phyloP scores from a whole-genome alignment of 2,797 vertebrate species.

The Centroberyx gerrardi region DNA sequence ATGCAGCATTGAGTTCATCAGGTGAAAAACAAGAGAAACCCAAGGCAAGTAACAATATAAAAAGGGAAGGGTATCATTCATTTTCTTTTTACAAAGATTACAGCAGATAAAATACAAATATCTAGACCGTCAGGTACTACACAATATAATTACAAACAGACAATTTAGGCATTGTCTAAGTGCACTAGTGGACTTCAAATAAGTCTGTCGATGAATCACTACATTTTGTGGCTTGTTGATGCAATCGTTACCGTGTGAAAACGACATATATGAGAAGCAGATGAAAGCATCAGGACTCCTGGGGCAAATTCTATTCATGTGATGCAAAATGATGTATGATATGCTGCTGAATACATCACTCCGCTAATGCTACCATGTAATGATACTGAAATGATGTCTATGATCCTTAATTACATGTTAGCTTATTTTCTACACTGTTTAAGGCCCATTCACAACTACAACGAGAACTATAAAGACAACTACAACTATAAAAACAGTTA shows the following conservation, averaged over 20 bases:
- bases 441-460: too few species aligned
- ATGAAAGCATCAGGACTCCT: slow-evolving; percentile 4
- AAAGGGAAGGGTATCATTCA: slow-evolving; percentile 59
- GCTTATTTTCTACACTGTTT: slow-evolving; percentile 8
- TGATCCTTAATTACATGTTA: background rate
- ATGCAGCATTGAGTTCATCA: slow-evolving; percentile 39
- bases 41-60: slow-evolving; percentile 69
- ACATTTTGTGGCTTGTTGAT: slow-evolving; percentile 27
- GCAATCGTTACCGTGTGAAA: slow-evolving; percentile 9
- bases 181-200: slow-evolving; percentile 57
- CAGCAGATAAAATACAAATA: slow-evolving; percentile 72
- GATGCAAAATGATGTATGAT: slow-evolving; percentile 4
- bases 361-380: slow-evolving; percentile 9
- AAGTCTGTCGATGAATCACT: slow-evolving; percentile 13
- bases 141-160: slow-evolving; percentile 61
- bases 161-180: slow-evolving; percentile 51
- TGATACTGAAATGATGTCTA: background rate
- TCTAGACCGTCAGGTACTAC: slow-evolving; percentile 44
- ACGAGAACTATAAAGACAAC: too few species aligned
- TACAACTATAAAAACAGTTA: too few species aligned
- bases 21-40: slow-evolving; percentile 61
- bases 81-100: slow-evolving; percentile 79
- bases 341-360: background rate
- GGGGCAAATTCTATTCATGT: background rate
- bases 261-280: slow-evolving; percentile 27